Base-by-base conservation (phyloP, 2,888 invertebrate genomes). In the Epirrita christyi region DNA sequence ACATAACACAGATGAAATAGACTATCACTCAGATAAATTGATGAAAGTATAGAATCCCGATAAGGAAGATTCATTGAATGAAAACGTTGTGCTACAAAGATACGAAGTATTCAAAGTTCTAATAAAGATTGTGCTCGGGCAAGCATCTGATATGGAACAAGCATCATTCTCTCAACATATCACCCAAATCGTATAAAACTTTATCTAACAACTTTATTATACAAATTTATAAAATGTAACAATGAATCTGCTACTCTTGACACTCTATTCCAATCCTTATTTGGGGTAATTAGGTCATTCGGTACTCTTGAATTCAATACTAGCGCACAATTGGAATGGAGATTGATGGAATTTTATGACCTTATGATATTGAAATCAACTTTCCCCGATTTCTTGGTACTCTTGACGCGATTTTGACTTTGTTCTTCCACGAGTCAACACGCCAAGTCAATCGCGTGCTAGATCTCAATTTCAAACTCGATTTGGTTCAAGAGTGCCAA, bases 1-100 rank as follows among this genome's bases (percentile, higher is more conserved):
- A 85, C 76, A 81, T 86, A 88, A 86, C 85, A 87, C 83, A 88
- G 81, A 83, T 76, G 75, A 85, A 86, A 79, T 80, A 78, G 72
- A 81, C 74, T 80, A 85, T 85, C 85, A 85, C 82, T 84, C 83
- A 71, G 80, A 81, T 77, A 81, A 78, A 78, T 77, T 75, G 65
- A 75, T 73, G 64, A 72, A 78, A 74, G 73, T 63, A 61, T 71
- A 78, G 75, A 77, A 75, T 82, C 80, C 83, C 83, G 85, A 87
- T 80, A 87, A 81, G 84, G 83, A 81, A 65, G 75, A 76, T 72
- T 68, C 71, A 79, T 76, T 67, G 72, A 74, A 70, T 70, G 67
- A 76, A 80, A 78, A 78, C 67, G 78, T 78, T 80, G 85, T 85
- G 83, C 84, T 76, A 72, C 72, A 79, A 75, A 76, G 74, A 74